Evolutionary conservation across 2,113 vertebrate species (phyloP), one percentile per base, ranked within the genome.

Genomic region (Leptodactylus fuscus): DNA sequence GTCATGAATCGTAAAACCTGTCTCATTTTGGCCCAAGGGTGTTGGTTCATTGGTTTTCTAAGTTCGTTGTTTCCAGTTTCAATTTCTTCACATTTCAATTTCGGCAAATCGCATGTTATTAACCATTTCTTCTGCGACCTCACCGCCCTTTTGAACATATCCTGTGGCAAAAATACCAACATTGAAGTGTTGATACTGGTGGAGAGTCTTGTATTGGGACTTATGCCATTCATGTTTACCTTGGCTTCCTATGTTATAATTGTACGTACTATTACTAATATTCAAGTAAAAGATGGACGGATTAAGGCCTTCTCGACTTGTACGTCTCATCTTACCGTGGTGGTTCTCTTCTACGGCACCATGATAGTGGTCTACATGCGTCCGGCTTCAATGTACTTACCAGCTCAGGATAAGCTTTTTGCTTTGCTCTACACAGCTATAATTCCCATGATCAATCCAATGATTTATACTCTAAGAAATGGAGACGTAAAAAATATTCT

Each of bases 361-460:
- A 78, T 89, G n/a, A 73, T 91, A 8, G 90, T 88, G 0, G 87
- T 91, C 41, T 91, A 89, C 38, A 88, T 91, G 81, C 49, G 87
- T 18, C 90, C 88, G 0, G 60, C 76, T 0, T 85, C 83, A 2
- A 74, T 62, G 69, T 91, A 89, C 53, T 87, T 80, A 0, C 87
- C 88, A 5, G 22, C 27, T 51, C 88, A 89, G 1, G 83, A 90
- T 69, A 87, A 86, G 9, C 27, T 88, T 34, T 86, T 88, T 41
- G 81, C 89, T 2, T 62, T 91, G 38, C 87, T 88, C 48, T 91
- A 89, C 2, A 88, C 87, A 0, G 88, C 90, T 46, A 9, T 90
- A 71, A 90, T 88, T 0, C 88, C 86, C 0, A 89, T 90, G 73
- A 32, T 90, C 73, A 91, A 90, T 81, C 90, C 91, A 27, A 89